These are phyloP conservation scores for Hofmannophila pseudospretella DNA, from an alignment of 2,888 invertebrate genomes.

Conservation along the genomic window DNA sequence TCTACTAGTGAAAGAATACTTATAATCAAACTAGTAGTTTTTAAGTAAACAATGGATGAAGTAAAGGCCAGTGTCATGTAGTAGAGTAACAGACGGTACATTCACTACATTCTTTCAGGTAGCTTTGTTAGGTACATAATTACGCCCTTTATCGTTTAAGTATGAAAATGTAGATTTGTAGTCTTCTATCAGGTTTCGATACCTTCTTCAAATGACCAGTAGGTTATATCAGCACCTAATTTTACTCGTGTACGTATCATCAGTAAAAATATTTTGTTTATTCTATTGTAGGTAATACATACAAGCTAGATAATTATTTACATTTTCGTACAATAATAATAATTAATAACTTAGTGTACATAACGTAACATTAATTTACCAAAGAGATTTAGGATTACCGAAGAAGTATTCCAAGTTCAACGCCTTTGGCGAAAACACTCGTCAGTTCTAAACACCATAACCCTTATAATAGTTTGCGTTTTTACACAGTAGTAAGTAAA, in stretches of 20 bases:
- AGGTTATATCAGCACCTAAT: slow-evolving; percentile 37
- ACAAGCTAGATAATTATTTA: slow-evolving; percentile 50
- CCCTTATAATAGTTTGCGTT: slow-evolving; percentile 20
- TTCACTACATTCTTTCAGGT: too few species aligned
- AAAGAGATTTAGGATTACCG: slow-evolving; percentile 35
- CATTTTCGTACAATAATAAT: slow-evolving; percentile 55
- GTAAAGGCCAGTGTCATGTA: too few species aligned
- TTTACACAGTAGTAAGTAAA: slow-evolving; percentile 11
- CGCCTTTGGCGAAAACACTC: slow-evolving; percentile 52
- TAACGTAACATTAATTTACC: slow-evolving; percentile 42
- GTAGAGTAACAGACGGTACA: too few species aligned
- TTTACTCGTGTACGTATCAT: slow-evolving; percentile 24
- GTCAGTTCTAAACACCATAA: slow-evolving; percentile 36
- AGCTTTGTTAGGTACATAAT: too few species aligned
- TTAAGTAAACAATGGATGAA: too few species aligned
- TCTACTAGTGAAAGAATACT: too few species aligned
- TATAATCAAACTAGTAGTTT: too few species aligned
- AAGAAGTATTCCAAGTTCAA: slow-evolving; percentile 24
- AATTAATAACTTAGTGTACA: slow-evolving; percentile 31
- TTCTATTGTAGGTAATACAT: slow-evolving; percentile 25
- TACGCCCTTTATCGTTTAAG: too few species aligned
- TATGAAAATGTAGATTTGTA: too few species aligned
- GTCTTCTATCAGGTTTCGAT: too few species aligned
- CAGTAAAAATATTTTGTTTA: slow-evolving; percentile 38
- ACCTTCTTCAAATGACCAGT: too few species aligned